Percentiles rank a stretch among this genome's conserved stretches.
These are phyloP conservation scores for Propithecus deckenii DNA, from an alignment of 2,797 vertebrate species.

Conservation along the genomic window DNA sequence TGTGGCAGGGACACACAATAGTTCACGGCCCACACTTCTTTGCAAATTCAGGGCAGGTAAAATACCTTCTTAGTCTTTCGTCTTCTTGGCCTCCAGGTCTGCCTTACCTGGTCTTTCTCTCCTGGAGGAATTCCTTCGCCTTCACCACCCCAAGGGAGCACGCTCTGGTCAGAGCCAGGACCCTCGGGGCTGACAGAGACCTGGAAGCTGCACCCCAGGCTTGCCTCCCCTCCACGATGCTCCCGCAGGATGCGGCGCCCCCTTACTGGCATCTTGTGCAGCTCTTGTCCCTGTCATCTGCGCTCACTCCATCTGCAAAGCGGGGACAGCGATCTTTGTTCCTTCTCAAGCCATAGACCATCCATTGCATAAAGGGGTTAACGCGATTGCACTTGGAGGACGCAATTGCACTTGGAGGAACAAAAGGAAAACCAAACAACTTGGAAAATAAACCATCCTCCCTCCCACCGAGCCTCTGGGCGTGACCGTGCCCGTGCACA, in stretches of 20 bases:
- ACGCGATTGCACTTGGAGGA: neutral
- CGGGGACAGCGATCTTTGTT: neutral
- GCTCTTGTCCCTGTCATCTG: no score
- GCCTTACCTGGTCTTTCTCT: neutral
- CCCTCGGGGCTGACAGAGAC: neutral
- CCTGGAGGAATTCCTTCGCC: neutral
- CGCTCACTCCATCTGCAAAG: neutral
- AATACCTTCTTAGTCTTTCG: neutral
- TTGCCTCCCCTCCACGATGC: neutral
- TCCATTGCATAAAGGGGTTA: neutral
- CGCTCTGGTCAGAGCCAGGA: neutral
- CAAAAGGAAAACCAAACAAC: neutral
- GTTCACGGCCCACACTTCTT: neutral
- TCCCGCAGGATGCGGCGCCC: no score
- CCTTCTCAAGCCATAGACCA: neutral
- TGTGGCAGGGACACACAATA: fast-evolving
- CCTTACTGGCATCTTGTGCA: neutral
- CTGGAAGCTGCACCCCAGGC: no score
- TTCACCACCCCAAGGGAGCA: no score
- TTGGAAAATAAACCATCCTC: neutral
- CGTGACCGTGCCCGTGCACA: neutral
- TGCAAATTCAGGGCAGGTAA: neutral
- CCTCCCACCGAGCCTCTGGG: neutral
- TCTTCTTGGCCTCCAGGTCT: neutral
- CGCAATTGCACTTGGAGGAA: neutral